Evolutionary conservation across 2,888 invertebrate species (phyloP).

Genomic region (Elegia similella): DNA sequence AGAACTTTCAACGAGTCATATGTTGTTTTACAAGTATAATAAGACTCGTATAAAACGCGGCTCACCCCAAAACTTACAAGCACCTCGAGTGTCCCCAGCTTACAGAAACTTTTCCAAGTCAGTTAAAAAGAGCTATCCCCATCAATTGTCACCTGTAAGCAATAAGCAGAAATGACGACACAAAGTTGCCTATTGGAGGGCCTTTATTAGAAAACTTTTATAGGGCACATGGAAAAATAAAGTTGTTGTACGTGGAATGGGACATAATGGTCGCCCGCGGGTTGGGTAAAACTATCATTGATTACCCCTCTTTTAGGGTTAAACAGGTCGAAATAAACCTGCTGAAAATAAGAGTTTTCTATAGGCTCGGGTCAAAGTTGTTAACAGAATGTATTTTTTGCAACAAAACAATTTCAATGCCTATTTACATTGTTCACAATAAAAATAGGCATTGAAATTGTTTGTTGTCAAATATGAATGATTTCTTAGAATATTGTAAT

Average conservation of each 20-base stretch:
- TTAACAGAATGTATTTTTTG: neutral
- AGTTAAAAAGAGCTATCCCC: constrained; percentile 70
- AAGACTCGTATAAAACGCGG: constrained; percentile 16
- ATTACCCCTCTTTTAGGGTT: neutral
- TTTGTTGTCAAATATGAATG: no score
- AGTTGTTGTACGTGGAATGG: constrained; percentile 76
- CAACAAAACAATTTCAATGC: neutral
- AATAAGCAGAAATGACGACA: constrained; percentile 65
- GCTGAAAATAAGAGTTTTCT: neutral
- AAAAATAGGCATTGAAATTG: no score
- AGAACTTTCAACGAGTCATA: neutral
- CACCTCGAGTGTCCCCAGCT: constrained; percentile 25
- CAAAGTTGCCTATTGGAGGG: constrained; percentile 64
- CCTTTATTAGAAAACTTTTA: constrained; percentile 79
- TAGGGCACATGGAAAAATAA: constrained; percentile 70
- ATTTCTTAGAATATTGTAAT: no score
- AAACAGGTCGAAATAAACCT: neutral
- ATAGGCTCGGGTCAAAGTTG: neutral
- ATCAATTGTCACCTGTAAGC: constrained; percentile 78
- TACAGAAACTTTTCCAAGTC: constrained; percentile 47
- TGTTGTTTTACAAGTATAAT: constrained; percentile 10
- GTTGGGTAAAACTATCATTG: neutral
- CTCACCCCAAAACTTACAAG: constrained; percentile 21
- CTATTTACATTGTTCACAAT: neutral
- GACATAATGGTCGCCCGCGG: constrained; percentile 55